phyloP scores from a whole-genome alignment of 2,888 invertebrate species.

The Pyrrhia umbra region DNA sequence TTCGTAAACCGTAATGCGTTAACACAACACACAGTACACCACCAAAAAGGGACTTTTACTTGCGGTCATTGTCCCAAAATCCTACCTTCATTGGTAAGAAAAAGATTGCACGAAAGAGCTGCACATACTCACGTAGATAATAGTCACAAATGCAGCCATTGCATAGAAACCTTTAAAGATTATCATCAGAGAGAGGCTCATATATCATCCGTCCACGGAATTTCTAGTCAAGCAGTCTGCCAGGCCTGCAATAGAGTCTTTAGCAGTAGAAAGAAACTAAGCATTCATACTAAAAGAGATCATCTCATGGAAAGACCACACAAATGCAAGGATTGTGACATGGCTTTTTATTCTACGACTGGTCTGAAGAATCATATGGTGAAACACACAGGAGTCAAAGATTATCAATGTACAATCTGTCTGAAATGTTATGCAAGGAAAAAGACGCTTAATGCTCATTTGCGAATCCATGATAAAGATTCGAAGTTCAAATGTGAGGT shows the following conservation, averaged over 20 bases:
- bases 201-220: constrained; percentile 62
- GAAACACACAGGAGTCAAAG: constrained; percentile 80
- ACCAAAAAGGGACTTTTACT: constrained; percentile 64
- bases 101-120: constrained; percentile 76
- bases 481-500: constrained; percentile 57
- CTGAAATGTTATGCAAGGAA: constrained; percentile 72
- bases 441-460: constrained; percentile 76
- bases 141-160: constrained; percentile 67
- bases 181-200: constrained; percentile 65
- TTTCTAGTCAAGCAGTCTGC: constrained; percentile 58
- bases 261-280: constrained; percentile 54
- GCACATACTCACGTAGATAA: constrained; percentile 53
- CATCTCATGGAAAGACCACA: constrained; percentile 63
- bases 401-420: constrained; percentile 76
- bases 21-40: constrained; percentile 58
- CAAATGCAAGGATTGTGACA: constrained; percentile 61
- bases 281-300: constrained; percentile 67
- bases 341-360: constrained; percentile 63
- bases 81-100: constrained; percentile 76
- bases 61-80: constrained; percentile 80
- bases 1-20: constrained; percentile 67
- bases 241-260: constrained; percentile 69
- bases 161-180: constrained; percentile 69
- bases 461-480: constrained; percentile 67
- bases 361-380: constrained; percentile 78